These are phyloP conservation scores for Podarcis muralis DNA, from an alignment of 2,113 vertebrate genomes.

Conservation along the genomic window DNA sequence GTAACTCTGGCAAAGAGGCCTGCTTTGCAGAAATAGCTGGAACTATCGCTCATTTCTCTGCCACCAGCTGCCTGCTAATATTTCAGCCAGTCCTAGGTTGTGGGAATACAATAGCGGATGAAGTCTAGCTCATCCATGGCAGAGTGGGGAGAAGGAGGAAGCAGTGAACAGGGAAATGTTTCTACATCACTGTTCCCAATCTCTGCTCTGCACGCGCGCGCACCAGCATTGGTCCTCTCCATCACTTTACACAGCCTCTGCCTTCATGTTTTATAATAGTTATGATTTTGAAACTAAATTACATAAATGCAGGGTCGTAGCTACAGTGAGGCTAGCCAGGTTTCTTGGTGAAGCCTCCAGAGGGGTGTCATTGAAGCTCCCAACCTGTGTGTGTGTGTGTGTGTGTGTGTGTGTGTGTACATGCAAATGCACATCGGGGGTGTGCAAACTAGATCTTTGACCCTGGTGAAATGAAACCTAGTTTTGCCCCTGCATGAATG, in stretches of 20 bases:
- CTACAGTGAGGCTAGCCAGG: too few relatives aligned
- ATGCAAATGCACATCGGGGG: too few relatives aligned
- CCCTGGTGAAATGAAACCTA: too few relatives aligned
- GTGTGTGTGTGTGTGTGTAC: too few relatives aligned
- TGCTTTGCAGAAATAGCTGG: background rate
- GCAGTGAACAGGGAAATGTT: background rate
- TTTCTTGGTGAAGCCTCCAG: too few relatives aligned
- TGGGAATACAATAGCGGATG: background rate
- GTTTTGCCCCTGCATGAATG: background rate
- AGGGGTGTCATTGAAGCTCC: too few relatives aligned
- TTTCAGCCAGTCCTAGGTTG: background rate
- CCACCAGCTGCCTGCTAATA: background rate
- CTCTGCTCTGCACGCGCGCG: fast-evolving
- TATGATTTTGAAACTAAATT: background rate
- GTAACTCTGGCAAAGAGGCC: background rate
- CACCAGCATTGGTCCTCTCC: background rate
- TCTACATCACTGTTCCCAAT: background rate
- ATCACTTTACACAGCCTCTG: background rate
- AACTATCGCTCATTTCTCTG: background rate
- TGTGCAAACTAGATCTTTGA: too few relatives aligned
- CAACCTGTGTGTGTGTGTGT: too few relatives aligned
- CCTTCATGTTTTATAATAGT: background rate
- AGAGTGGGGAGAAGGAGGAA: background rate
- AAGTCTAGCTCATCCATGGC: fast-evolving
- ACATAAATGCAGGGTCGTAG: background rate